Percentiles rank a stretch among this genome's conserved stretches.
Conservation (phyloP, 2,888 invertebrate species). For the Eupithecia subfuscata region DNA sequence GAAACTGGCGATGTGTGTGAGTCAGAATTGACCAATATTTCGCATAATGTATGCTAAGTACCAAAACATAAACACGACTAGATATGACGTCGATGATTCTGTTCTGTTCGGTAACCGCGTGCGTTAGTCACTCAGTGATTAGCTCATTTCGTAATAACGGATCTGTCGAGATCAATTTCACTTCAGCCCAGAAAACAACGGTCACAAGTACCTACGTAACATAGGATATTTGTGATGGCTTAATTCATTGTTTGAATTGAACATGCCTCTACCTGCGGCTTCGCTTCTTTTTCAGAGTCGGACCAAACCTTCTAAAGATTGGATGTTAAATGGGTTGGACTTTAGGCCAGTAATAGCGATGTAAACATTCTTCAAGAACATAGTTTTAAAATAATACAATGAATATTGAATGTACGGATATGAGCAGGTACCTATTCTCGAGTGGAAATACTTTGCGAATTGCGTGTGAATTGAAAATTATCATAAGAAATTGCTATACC, state of each 20-base stretch:
- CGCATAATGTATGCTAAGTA: constrained; percentile 15
- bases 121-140: constrained; percentile 27
- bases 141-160: constrained; percentile 24
- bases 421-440: background rate
- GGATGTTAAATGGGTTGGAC: no score
- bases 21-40: constrained; percentile 6
- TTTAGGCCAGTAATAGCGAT: background rate
- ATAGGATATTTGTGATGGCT: background rate
- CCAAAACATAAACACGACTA: constrained; percentile 21
- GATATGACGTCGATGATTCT: constrained; percentile 17
- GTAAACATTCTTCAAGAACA: background rate
- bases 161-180: constrained; percentile 21
- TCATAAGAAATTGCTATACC: constrained; percentile 2
- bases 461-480: constrained; percentile 3
- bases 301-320: background rate
- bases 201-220: background rate
- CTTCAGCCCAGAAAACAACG: constrained; percentile 6
- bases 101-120: constrained; percentile 17
- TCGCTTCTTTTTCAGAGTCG: background rate
- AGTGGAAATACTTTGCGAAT: constrained; percentile 1
- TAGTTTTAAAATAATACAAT: background rate
- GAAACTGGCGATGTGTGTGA: constrained; percentile 3
- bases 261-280: background rate
- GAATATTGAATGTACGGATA: background rate
- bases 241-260: background rate